Base-by-base conservation (phyloP, 2,113 vertebrate genomes). In the Nycticebus coucang region DNA sequence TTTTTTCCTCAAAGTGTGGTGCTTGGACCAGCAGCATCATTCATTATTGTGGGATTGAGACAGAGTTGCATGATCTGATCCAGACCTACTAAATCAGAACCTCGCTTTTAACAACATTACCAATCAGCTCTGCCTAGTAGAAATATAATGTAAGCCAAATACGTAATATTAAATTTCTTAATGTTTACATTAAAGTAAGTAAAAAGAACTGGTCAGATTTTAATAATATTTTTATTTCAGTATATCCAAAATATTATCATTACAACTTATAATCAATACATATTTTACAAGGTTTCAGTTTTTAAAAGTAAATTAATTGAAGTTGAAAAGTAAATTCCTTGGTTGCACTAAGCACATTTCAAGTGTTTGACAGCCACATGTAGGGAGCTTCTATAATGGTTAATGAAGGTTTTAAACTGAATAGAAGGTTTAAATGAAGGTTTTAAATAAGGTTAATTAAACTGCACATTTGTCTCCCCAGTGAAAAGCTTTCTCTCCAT, bases 271-370 rank as follows among this genome's bases (percentile, higher is more conserved):
- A 55, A 86, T 53, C 24, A 62, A 68, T 59, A 68, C 4, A 72
- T 64, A 90, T 41, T 87, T 89, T 75, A 64, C 3, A 91, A 0
- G 45, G 33, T 9, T 57, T 72, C 24, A 84, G 9, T 17, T 72
- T 82, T 88, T 84, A n/a, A 19, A 75, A 83, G 87, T 45, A 87
- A 97, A 92, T 86, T 81, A 89, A 75, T 50, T 94, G 62, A 93
- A 82, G 80, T 50, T 77, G 4, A 26, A 86, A 86, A 89, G 19
- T 89, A 30, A 80, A 75, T 86, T 64, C 77, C 45, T 95, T 35
- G 86, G 24, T 64, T 94, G 37, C 6, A 87, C 11, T 55, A 81
- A 71, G 45, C 37, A 45, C 0, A 81, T 71, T 77, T 78, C 62
- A 95, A 83, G 22, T 60, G 37, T 15, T 93, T 28, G 72, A 28